These are phyloP conservation scores for Caenorhabditis wallacei DNA, from an alignment of 2,888 invertebrate genomes.

Conservation along the genomic window DNA sequence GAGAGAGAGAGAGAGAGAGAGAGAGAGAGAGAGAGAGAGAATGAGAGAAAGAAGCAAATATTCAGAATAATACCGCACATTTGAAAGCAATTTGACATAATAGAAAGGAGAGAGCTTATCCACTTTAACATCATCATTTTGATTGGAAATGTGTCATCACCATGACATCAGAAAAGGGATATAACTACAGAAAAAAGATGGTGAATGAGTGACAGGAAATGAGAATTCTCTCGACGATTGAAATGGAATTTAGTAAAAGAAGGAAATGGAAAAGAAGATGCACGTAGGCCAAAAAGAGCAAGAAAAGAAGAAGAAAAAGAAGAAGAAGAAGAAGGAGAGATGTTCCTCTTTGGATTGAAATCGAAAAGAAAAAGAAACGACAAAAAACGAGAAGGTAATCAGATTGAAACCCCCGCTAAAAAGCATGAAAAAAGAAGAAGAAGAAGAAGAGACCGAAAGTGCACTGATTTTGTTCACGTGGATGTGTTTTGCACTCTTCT, in stretches of 20 bases:
- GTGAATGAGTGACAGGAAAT: conserved; percentile 54
- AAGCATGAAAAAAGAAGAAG: conserved; percentile 3
- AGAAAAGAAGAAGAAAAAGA: conserved; percentile 13
- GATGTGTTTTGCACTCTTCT: conserved; percentile 38
- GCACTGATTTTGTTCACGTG: conserved; percentile 11
- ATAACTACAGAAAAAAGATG: conserved; percentile 6
- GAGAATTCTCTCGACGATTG: conserved; percentile 31
- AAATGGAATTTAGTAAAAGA: conserved; percentile 1
- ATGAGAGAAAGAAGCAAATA: too few species aligned
- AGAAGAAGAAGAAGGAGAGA: not conserved
- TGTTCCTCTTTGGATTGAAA: conserved; percentile 46
- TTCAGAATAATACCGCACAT: not conserved
- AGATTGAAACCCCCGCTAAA: conserved; percentile 20
- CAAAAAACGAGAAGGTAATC: conserved; percentile 42
- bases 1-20: too few species aligned
- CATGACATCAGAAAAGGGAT: conserved; percentile 40
- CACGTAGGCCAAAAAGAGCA: conserved; percentile 38
- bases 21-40: too few species aligned
- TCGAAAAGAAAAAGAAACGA: conserved; percentile 11
- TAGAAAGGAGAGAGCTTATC: not conserved
- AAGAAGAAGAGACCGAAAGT: conserved; percentile 19
- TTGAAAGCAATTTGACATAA: conserved; percentile 1
- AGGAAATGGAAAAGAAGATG: conserved; percentile 1
- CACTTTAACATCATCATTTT: conserved; percentile 14
- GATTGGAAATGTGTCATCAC: conserved; percentile 26